phyloP scores from a whole-genome alignment of 2,113 vertebrate species.

The Grammomys surdaster region DNA sequence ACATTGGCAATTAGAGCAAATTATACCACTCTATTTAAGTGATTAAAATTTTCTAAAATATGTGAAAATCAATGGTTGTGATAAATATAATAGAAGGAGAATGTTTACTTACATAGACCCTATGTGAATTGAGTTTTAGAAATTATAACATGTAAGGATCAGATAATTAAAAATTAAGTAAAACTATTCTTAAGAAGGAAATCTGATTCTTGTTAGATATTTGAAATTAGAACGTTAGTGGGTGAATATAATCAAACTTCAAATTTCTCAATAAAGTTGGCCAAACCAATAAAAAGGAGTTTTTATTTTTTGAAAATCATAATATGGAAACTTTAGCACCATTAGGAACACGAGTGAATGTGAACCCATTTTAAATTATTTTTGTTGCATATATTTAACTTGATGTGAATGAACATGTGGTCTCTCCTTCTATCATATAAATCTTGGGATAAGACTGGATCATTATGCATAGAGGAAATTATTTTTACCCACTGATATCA shows the following conservation, averaged over 20 bases:
- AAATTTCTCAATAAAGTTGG: background rate
- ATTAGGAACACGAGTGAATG: background rate
- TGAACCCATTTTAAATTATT: background rate
- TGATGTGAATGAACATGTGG: fast-evolving
- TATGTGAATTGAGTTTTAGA: background rate
- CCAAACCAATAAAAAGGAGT: background rate
- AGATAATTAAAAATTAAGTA: slow-evolving; percentile 9
- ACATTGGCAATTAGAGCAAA: background rate
- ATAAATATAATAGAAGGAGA: background rate
- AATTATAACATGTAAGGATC: slow-evolving; percentile 31
- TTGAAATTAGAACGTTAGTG: background rate
- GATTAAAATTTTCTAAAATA: background rate
- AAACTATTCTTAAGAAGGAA: background rate
- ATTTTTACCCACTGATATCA: background rate
- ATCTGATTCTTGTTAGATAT: background rate
- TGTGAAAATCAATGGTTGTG: background rate
- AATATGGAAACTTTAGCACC: background rate
- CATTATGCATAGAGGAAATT: too few relatives aligned
- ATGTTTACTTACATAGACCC: background rate
- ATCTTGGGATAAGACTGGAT: background rate
- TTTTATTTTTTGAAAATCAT: background rate
- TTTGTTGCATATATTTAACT: background rate
- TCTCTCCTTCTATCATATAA: too few relatives aligned
- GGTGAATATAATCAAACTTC: background rate
- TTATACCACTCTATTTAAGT: background rate